Evolutionary conservation across 2,113 vertebrate genomes (phyloP), one percentile per base, ranked within the genome.

Genomic region (Pelvicachromis taeniatus): DNA sequence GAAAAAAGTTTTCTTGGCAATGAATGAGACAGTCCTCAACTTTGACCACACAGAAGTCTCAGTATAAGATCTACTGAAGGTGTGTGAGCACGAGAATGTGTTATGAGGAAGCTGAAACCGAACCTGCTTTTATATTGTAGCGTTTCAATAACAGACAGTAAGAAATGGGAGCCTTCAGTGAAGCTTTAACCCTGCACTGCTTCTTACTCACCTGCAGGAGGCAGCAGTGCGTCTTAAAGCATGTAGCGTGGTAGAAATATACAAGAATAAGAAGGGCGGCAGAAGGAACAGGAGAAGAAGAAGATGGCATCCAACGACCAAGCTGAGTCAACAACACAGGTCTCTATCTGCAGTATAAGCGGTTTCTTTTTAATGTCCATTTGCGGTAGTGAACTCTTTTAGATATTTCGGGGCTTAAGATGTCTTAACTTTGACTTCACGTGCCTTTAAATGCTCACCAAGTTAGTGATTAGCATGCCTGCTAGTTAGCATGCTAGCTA

Each of bases 281-380:
- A 0, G 42, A 73, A 73, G 3, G 7, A 79, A 42, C 65, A 63
- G 48, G 63, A 59, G 77, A 21, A 77, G 33, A 75, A 84, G 75
- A 95, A 95, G 93, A 97, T 97, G 96, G 95, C 95, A 81, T 96
- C 96, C 82, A 93, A 94, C 85, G 95, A 96, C 2, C 95, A 94
- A 81, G 50, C 93, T 88, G 95, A 95, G 9, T 89, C 89, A 88
- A 88, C 92, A 84, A 63, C 89, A 91, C 95, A 96, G 96, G 96
- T 97, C 89, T 85, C 40, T 84, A 59, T 85, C 63, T 73, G 9
- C 29, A 17, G 48, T 29, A 40, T 17, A 65, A 42, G 54, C 33
- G 16, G 56, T 35, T 65, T 35, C 4, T 26, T 65, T 6, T 23
- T 6, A 2, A 9, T 63, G 55, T 75, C 29, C 14, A 23, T 9